These are phyloP conservation scores for Ochropacha duplaris DNA, from an alignment of 2,888 invertebrate species.

Conservation along the genomic window DNA sequence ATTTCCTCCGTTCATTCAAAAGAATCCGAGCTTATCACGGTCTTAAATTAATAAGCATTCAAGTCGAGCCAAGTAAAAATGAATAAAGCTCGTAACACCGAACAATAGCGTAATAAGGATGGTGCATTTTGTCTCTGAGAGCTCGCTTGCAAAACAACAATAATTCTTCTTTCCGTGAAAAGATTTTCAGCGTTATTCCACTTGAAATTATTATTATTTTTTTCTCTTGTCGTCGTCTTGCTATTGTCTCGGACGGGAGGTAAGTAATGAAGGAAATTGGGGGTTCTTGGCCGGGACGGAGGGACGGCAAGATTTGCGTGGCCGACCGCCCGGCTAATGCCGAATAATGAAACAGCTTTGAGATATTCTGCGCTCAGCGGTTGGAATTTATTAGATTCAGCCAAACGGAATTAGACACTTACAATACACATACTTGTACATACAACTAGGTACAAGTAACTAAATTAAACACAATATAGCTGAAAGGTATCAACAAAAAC, in stretches of 20 bases:
- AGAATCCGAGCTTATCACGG: constrained; percentile 81
- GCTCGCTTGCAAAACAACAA: constrained; percentile 83
- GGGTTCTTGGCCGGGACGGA: constrained; percentile 67
- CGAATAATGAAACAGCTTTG: constrained; percentile 79
- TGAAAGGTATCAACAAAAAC: neutral
- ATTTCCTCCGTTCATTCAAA: constrained; percentile 77
- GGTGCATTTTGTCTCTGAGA: constrained; percentile 82
- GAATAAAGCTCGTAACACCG: constrained; percentile 81
- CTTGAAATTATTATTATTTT: constrained; percentile 82
- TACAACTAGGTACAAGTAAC: constrained; percentile 13
- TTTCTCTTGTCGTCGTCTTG: constrained; percentile 79
- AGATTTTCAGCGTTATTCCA: constrained; percentile 83
- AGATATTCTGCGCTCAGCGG: constrained; percentile 67
- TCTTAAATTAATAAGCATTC: constrained; percentile 83
- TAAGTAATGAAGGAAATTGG: constrained; percentile 83
- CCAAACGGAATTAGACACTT: constrained; percentile 68
- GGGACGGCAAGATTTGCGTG: constrained; percentile 79
- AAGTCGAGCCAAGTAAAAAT: constrained; percentile 83
- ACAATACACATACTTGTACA: constrained; percentile 38
- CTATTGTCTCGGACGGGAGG: constrained; percentile 81
- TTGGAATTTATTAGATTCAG: constrained; percentile 74
- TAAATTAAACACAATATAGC: neutral
- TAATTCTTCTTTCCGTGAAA: constrained; percentile 82
- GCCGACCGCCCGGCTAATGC: constrained; percentile 76
- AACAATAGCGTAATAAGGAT: constrained; percentile 81